Base-by-base conservation (phyloP, 2,797 vertebrate genomes). In the Leptoclinus maculatus region DNA sequence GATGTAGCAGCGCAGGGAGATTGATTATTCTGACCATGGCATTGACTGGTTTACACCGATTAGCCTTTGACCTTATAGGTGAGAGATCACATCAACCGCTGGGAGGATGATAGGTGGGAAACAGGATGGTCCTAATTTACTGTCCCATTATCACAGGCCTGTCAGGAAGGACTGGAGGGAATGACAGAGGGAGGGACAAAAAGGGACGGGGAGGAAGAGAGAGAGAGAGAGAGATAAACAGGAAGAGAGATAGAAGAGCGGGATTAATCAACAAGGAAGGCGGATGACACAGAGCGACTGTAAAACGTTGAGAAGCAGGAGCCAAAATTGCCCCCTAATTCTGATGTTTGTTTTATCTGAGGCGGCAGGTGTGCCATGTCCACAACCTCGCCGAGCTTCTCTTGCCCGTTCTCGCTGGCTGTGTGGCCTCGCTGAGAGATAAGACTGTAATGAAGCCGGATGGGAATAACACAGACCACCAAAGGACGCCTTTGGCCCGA, bases 331-430 rank as follows among this genome's bases (percentile, higher is more conserved):
- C 17, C 21, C 64, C 86, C 81, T 90, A 82, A 90, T 90, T 92
- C 82, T 94, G 91, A 93, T 91, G 88, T 92, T 91, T 92, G 81
- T 92, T 94, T 94, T 93, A 95, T 95, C 93, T 84, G 87, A 90
- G 86, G 87, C 84, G 79, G 83, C 93, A 94, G 93, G 92, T 94
- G 91, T 87, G 86, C 87, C 71, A 17, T 71, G 91, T 89, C 87
- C 76, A 76, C 78, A 81, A 85, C 87, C 84, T 87, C 23, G 36
- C 72, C 3, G 67, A 39, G 83, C 80, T 83, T 56, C 85, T 80
- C 68, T 82, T 70, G 82, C 68, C 82, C 13, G 16, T 79, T 79
- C 83, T 83, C 69, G 21, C 83, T 82, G 87, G 83, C 88, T 92
- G 83, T 89, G 79, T 67, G 73, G 84, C 87, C 87, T 85, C 69